Percentiles rank a stretch among this genome's conserved stretches.
These are phyloP conservation scores for Hoplostethus mediterraneus DNA, from an alignment of 2,797 vertebrate genomes.

Conservation along the genomic window DNA sequence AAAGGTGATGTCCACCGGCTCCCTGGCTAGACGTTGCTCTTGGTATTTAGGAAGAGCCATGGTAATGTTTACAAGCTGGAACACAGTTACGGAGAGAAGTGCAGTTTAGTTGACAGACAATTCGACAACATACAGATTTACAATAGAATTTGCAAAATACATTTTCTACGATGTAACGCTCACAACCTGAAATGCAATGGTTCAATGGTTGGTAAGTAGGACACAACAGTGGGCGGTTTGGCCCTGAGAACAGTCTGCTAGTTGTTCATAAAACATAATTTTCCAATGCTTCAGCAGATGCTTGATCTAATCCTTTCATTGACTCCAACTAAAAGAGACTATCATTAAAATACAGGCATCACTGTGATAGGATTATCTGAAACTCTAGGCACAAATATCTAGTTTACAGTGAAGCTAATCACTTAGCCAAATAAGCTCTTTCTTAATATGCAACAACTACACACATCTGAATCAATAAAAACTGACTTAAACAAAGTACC, in stretches of 20 bases:
- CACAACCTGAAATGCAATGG: neutral
- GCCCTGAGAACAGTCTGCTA: conserved; percentile 3
- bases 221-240: conserved; percentile 8
- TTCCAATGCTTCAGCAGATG: conserved; percentile 26
- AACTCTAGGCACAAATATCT: conserved; percentile 12
- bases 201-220: conserved; percentile 30
- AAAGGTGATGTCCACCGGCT: conserved; percentile 93
- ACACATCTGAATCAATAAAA: conserved; percentile 19
- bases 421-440: conserved; percentile 53
- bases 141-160: conserved; percentile 5
- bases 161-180: conserved; percentile 3
- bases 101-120: neutral
- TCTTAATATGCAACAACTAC: conserved; percentile 49
- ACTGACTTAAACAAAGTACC: neutral
- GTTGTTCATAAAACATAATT: conserved; percentile 18
- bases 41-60: conserved; percentile 69
- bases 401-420: conserved; percentile 19
- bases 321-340: conserved; percentile 32
- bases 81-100: conserved; percentile 18
- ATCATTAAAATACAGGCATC: conserved; percentile 5
- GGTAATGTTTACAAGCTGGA: conserved; percentile 94
- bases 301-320: conserved; percentile 43
- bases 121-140: neutral
- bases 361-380: conserved; percentile 51
- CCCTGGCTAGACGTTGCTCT: conserved; percentile 75